phyloP scores from a whole-genome alignment of 2,797 vertebrate species.

The Paramormyrops hopkinsi region DNA sequence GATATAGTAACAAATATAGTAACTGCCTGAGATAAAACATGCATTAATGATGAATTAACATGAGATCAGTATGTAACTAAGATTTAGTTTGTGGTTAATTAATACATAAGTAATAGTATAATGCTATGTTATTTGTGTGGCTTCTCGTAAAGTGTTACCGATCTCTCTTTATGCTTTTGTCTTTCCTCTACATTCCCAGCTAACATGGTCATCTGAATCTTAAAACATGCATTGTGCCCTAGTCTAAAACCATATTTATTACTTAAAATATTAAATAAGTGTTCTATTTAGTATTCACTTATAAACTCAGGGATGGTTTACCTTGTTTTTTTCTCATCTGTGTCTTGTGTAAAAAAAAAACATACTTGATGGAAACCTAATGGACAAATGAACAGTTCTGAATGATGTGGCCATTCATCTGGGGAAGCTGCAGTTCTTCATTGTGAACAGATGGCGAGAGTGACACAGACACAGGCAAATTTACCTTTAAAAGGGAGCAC shows the following conservation, averaged over 20 bases:
- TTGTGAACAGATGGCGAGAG: background rate
- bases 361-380: background rate
- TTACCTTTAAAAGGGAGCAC: background rate
- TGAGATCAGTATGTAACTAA: background rate
- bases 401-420: background rate
- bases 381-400: background rate
- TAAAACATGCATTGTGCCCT: background rate
- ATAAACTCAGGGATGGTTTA: background rate
- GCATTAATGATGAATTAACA: background rate
- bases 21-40: background rate
- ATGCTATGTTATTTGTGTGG: background rate
- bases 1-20: background rate
- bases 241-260: background rate
- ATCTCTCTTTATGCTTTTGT: background rate
- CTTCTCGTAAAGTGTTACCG: background rate
- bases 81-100: background rate
- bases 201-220: background rate
- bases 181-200: background rate
- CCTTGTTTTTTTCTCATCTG: background rate
- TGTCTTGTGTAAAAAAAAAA: background rate
- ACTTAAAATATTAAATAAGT: background rate
- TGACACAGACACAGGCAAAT: background rate
- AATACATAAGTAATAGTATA: background rate
- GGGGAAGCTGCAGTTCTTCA: background rate
- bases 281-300: background rate